Evolutionary conservation across 2,113 vertebrate genomes (phyloP).

Genomic region (Hyaena hyaena): DNA sequence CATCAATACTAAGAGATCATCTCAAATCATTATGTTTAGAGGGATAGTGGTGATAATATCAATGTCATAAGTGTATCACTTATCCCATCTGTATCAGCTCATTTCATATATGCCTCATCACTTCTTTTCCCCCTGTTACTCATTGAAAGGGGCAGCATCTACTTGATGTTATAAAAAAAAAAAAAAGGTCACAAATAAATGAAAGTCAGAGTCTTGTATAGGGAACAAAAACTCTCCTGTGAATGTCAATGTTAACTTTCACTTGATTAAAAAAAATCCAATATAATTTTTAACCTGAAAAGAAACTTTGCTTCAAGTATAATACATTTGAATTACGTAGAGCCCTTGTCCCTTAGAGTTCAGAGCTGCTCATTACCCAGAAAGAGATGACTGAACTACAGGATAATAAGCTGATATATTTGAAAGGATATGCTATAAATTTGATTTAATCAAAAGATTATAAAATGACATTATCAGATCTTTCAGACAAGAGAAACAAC

Average conservation of each 20-base stretch:
- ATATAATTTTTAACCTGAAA: conserved; percentile 56
- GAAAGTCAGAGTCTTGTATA: conserved; percentile 29
- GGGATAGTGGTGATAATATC: neutral
- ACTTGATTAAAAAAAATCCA: neutral
- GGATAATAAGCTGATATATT: conserved; percentile 44
- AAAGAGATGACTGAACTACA: conserved; percentile 64
- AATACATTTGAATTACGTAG: neutral
- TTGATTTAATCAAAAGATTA: conserved; percentile 70
- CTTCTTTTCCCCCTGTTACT: conserved; percentile 37
- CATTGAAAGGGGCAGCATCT: neutral
- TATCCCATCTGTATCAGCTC: neutral
- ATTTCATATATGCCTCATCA: conserved; percentile 4
- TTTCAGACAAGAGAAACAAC: conserved; percentile 58
- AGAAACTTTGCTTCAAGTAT: conserved; percentile 41
- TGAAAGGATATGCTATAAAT: conserved; percentile 62
- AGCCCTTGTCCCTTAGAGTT: conserved; percentile 76
- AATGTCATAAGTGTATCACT: neutral
- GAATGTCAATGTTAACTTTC: conserved; percentile 56
- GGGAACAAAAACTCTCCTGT: neutral
- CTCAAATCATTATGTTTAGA: neutral
- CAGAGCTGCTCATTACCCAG: conserved; percentile 69
- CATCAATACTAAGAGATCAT: conserved; percentile 18
- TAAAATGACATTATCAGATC: conserved; percentile 62
- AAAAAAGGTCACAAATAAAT: conserved; percentile 54
- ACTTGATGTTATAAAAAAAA: conserved; percentile 32